Evolutionary conservation across 1,140 invertebrate species (phyloP).

Genomic region (Drosophila kohkoa): DNA sequence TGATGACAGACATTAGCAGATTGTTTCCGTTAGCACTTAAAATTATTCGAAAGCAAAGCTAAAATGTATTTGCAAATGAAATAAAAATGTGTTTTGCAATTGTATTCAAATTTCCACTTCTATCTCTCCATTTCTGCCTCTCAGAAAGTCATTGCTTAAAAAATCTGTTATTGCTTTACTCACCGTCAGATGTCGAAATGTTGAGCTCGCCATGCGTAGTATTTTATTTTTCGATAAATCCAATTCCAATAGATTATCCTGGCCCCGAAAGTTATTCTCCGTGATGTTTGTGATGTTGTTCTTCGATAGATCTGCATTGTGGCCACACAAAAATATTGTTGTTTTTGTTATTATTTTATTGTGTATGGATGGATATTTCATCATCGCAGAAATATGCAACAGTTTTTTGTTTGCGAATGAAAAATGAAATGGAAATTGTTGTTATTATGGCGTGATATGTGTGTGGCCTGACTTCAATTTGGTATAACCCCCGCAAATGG

Average conservation of each 20-base stretch:
- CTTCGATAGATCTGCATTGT: slow-evolving; percentile 87
- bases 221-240: slow-evolving; percentile 94
- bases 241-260: slow-evolving; percentile 91
- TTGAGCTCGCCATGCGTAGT: slow-evolving; percentile 90
- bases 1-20: too few species aligned
- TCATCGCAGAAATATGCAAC: slow-evolving; percentile 35
- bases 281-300: slow-evolving; percentile 92
- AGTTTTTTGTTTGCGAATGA: slow-evolving; percentile 31
- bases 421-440: slow-evolving; percentile 25
- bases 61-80: too few species aligned
- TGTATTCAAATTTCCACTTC: neutral
- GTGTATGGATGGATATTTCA: slow-evolving; percentile 13
- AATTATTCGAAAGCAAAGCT: too few species aligned
- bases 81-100: neutral
- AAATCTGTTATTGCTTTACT: slow-evolving; percentile 44
- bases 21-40: too few species aligned
- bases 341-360: slow-evolving; percentile 13
- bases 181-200: slow-evolving; percentile 89
- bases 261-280: slow-evolving; percentile 92
- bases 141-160: neutral
- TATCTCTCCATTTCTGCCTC: neutral
- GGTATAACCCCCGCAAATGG: slow-evolving; percentile 32
- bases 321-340: neutral
- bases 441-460: slow-evolving; percentile 25
- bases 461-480: slow-evolving; percentile 20